Percentiles rank a stretch among this genome's conserved stretches.
Conservation (phyloP, 1,140 invertebrate species). For the Zaprionus camerounensis region DNA sequence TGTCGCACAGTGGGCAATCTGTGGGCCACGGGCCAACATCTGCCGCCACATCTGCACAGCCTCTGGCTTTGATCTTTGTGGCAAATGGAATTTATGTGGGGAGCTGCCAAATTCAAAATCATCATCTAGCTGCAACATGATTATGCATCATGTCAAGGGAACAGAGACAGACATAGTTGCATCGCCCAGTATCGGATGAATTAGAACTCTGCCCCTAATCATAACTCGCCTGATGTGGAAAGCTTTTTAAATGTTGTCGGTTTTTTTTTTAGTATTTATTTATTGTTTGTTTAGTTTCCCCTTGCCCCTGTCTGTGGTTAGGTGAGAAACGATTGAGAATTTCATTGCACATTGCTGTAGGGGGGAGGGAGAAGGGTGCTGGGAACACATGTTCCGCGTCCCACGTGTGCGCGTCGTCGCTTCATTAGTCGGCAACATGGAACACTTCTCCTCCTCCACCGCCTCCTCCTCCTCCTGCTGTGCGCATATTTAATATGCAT, state of each 20-base stretch:
- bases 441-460: constrained; percentile 16
- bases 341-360: constrained; percentile 31
- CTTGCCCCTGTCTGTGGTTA: constrained; percentile 18
- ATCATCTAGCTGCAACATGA: constrained; percentile 61
- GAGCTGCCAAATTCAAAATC: constrained; percentile 54
- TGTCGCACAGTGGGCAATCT: constrained; percentile 50
- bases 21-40: constrained; percentile 28
- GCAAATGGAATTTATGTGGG: constrained; percentile 68
- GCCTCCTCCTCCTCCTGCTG: neutral
- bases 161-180: constrained; percentile 4
- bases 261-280: constrained; percentile 56
- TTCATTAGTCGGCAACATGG: constrained; percentile 55
- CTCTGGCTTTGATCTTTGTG: constrained; percentile 67
- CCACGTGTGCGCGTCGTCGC: constrained; percentile 44
- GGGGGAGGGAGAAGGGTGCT: neutral
- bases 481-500: constrained; percentile 59
- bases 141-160: constrained; percentile 40
- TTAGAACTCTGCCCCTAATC: constrained; percentile 58
- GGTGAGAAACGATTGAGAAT: constrained; percentile 54
- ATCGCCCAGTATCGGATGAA: constrained; percentile 39
- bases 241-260: constrained; percentile 51
- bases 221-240: constrained; percentile 62
- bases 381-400: constrained; percentile 36
- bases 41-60: constrained; percentile 38
- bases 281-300: constrained; percentile 64